These are phyloP conservation scores for Tenodera sinensis DNA, from an alignment of 2,888 invertebrate species.

Conservation along the genomic window DNA sequence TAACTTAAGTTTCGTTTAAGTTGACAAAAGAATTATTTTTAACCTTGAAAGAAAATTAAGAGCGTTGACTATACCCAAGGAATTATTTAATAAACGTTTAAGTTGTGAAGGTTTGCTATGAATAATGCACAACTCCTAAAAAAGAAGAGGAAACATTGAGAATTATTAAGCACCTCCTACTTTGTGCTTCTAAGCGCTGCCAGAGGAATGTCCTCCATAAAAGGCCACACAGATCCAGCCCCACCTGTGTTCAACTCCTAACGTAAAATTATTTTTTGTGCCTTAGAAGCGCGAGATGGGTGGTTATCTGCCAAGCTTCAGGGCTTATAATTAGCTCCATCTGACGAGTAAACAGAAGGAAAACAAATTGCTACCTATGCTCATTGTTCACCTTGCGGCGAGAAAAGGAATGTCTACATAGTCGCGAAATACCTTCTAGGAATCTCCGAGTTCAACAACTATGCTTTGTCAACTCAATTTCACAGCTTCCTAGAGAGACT, in stretches of 20 bases:
- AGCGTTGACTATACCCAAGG: too few species aligned
- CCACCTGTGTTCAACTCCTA: not conserved
- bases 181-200: not conserved
- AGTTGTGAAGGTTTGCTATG: not conserved
- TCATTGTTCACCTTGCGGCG: not conserved
- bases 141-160: not conserved
- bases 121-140: not conserved
- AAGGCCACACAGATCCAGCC: not conserved
- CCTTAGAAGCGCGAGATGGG: not conserved
- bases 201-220: not conserved
- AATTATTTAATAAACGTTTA: too few species aligned
- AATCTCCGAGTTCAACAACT: not conserved
- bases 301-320: not conserved
- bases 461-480: too few species aligned
- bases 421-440: not conserved
- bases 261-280: not conserved
- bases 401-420: not conserved
- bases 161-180: not conserved
- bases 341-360: not conserved
- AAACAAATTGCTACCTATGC: not conserved
- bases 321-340: not conserved
- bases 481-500: too few species aligned
- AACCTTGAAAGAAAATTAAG: too few species aligned
- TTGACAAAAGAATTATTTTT: too few species aligned
- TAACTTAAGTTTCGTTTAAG: too few species aligned